phyloP scores from a whole-genome alignment of 2,113 vertebrate species.

The Tupaia chinensis region DNA sequence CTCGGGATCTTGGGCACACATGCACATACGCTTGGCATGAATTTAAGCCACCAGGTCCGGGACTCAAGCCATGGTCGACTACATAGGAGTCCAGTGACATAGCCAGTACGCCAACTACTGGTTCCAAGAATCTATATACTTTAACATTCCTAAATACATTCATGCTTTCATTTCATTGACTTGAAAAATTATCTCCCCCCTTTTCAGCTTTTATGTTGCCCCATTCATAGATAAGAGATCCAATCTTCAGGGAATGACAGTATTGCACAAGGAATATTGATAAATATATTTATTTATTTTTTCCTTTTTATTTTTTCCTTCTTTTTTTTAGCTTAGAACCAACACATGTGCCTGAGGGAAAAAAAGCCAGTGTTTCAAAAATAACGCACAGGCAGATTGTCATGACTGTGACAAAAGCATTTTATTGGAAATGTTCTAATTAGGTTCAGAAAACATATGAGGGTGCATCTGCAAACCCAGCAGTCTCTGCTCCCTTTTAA shows the following conservation, averaged over 20 bases:
- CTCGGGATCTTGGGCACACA: too few relatives aligned
- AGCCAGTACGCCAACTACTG: too few relatives aligned
- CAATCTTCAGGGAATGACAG: neutral
- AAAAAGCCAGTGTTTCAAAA: neutral
- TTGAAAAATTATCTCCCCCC: neutral
- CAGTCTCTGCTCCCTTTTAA: neutral
- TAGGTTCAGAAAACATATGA: slow-evolving; percentile 24
- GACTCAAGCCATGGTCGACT: too few relatives aligned
- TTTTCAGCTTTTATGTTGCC: neutral
- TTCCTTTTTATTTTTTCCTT: too few relatives aligned
- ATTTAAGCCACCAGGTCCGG: too few relatives aligned
- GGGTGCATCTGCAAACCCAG: neutral
- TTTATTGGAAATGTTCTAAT: neutral
- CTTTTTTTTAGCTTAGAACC: neutral
- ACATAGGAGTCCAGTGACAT: too few relatives aligned
- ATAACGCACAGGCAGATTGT: neutral
- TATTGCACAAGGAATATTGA: neutral
- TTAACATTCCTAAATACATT: neutral
- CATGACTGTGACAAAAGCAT: neutral
- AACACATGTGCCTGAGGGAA: neutral
- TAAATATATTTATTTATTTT: neutral
- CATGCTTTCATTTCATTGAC: neutral
- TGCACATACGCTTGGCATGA: too few relatives aligned
- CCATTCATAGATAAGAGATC: neutral
- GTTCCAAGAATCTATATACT: too few relatives aligned